Evolutionary conservation across 2,113 vertebrate species (phyloP).

Genomic region (Crotalus helleri): DNA sequence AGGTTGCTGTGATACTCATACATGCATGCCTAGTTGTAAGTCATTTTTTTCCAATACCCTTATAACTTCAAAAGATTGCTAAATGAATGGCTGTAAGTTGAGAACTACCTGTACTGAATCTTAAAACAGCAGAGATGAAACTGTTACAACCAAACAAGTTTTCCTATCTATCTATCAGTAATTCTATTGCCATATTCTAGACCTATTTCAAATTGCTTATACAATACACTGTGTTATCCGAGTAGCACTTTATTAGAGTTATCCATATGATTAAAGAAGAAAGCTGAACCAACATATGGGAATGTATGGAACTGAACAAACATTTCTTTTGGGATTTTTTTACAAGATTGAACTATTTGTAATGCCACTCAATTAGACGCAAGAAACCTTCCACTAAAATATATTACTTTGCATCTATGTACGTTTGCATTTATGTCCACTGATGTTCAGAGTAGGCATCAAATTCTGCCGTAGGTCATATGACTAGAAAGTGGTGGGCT

Average conservation of each 20-base stretch:
- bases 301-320: background rate
- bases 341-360: background rate
- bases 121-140: background rate
- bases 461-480: background rate
- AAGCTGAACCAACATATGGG: background rate
- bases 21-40: background rate
- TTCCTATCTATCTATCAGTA: background rate
- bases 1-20: background rate
- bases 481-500: background rate
- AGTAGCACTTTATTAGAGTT: background rate
- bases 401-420: background rate
- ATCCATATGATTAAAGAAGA: background rate
- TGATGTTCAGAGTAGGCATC: background rate
- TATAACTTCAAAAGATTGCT: background rate
- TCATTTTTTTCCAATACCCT: background rate
- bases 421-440: background rate
- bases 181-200: background rate
- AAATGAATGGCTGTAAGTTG: background rate
- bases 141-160: background rate
- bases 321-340: background rate
- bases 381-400: background rate
- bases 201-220: background rate
- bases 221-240: background rate
- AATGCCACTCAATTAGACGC: background rate
- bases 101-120: background rate